Evolutionary conservation across 1,140 invertebrate genomes (phyloP).

Genomic region (Bombus huntii): DNA sequence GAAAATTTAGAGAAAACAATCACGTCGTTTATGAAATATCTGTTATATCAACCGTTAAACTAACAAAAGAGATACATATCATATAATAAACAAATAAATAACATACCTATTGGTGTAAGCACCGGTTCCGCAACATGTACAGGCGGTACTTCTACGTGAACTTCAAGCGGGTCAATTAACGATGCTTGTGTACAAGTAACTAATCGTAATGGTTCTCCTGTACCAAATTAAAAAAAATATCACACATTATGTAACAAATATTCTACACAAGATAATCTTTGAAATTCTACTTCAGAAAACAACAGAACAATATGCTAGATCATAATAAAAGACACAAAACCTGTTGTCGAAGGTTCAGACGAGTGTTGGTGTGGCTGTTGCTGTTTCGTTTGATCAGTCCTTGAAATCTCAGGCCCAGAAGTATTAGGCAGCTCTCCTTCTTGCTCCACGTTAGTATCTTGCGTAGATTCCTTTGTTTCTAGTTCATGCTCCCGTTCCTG

Average conservation of each 20-base stretch:
- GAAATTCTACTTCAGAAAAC: background rate
- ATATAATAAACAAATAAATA: background rate
- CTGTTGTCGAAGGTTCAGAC: slow-evolving; percentile 57
- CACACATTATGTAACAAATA: no score
- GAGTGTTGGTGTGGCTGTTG: slow-evolving; percentile 37
- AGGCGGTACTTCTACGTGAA: slow-evolving; percentile 88
- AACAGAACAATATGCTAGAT: background rate
- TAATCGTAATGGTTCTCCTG: slow-evolving; percentile 77
- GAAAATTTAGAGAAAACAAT: slow-evolving; percentile 60
- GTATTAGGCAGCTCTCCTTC: slow-evolving; percentile 46
- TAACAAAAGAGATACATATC: background rate
- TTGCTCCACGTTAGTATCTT: slow-evolving; percentile 37
- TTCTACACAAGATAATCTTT: background rate
- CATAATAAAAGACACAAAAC: slow-evolving; percentile 24
- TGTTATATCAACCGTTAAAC: no score
- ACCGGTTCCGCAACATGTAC: slow-evolving; percentile 90
- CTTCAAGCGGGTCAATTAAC: slow-evolving; percentile 91
- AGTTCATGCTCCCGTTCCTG: slow-evolving; percentile 46
- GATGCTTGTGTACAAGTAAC: slow-evolving; percentile 85
- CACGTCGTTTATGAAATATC: background rate
- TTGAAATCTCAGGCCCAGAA: slow-evolving; percentile 25
- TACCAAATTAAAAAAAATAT: slow-evolving; percentile 55
- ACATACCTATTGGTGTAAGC: slow-evolving; percentile 89
- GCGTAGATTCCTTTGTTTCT: slow-evolving; percentile 32
- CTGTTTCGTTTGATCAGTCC: slow-evolving; percentile 43